A percentile compares a stretch with the other conserved stretches of the same genome.
These are phyloP conservation scores for Erpetoichthys calabaricus DNA, from an alignment of 2,797 vertebrate genomes.

Conservation along the genomic window DNA sequence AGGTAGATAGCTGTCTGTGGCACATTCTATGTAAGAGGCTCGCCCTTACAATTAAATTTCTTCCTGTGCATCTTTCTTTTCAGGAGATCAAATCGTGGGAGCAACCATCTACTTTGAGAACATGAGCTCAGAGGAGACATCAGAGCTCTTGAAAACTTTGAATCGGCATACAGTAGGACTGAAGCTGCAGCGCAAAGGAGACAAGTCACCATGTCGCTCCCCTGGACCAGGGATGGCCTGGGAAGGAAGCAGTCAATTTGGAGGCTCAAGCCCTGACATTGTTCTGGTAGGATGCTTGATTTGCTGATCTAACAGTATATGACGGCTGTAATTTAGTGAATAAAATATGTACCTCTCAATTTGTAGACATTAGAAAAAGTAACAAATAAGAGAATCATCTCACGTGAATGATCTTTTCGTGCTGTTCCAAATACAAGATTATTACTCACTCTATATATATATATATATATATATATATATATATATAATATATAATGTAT, in stretches of 20 bases:
- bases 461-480: too few relatives aligned
- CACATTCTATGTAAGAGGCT: too few relatives aligned
- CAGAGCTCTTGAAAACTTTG: conserved; percentile 70
- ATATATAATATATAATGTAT: too few relatives aligned
- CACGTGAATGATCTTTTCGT: too few relatives aligned
- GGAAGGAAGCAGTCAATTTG: conserved; percentile 37
- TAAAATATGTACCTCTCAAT: too few relatives aligned
- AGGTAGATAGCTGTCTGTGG: too few relatives aligned
- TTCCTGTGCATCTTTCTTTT: conserved; percentile 1
- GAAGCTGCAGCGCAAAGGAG: conserved; percentile 79
- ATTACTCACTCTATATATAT: too few relatives aligned
- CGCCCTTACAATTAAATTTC: neutral
- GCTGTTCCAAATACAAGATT: too few relatives aligned
- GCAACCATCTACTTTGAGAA: conserved; percentile 92
- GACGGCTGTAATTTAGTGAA: too few relatives aligned
- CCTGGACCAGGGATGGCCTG: conserved; percentile 53
- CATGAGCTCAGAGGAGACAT: conserved; percentile 73
- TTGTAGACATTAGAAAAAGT: too few relatives aligned
- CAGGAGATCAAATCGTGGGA: conserved; percentile 86
- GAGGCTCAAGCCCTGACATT: conserved; percentile 63
- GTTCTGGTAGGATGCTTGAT: conserved; percentile 58
- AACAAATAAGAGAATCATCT: too few relatives aligned
- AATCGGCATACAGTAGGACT: conserved; percentile 80
- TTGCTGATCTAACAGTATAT: too few relatives aligned
- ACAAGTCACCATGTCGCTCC: conserved; percentile 68